Base-by-base conservation (phyloP, 2,797 vertebrate species). In the Melanotaenia pygmaea region DNA sequence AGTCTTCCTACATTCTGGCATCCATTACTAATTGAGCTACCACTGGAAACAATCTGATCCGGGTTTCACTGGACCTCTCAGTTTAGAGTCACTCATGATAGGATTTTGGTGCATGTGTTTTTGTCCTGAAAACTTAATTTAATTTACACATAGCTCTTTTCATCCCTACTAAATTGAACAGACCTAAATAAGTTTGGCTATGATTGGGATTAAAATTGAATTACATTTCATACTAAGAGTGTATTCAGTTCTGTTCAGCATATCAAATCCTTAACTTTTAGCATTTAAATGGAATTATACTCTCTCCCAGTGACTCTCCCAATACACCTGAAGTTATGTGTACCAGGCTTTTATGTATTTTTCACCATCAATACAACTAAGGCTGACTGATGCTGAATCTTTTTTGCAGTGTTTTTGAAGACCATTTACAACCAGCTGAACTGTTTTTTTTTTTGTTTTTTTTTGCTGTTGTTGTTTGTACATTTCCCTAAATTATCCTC, bases 1-100 rank as follows among this genome's bases (percentile, higher is more conserved):
- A 64, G 63, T 79, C 73, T 85, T 74, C 74, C 57, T 53, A 37
- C 71, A 61, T 53, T 66, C 72, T 76, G 76, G 57, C 60, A 20
- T 82, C 64, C 30, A 30, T 60, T 61, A 64, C 40, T 60, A 74
- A 80, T 47, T 67, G n/a, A 51, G 26, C 43, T 26, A 64, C 79
- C 43, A 37, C 57, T 30, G 2, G 63, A 74, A 80, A 80, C 74
- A 76, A 43, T 54, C 14, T 2, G 22, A 79, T 74, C 38, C 43
- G 9, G 56, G 58, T 78, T 58, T 66, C 22, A 74, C 67, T 38
- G 3, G 13, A 47, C 60, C 40, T 56, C 56, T 37, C 9, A 11
- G 22, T 69, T 71, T 68, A 47, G 28, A 70, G 35, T 38, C 20
- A 5, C 37, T 72, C 59, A 47, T 54, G 40, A 60, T 22, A 64